Conservation (phyloP, 2,797 vertebrate genomes). For the Pseudochaenichthys georgianus region DNA sequence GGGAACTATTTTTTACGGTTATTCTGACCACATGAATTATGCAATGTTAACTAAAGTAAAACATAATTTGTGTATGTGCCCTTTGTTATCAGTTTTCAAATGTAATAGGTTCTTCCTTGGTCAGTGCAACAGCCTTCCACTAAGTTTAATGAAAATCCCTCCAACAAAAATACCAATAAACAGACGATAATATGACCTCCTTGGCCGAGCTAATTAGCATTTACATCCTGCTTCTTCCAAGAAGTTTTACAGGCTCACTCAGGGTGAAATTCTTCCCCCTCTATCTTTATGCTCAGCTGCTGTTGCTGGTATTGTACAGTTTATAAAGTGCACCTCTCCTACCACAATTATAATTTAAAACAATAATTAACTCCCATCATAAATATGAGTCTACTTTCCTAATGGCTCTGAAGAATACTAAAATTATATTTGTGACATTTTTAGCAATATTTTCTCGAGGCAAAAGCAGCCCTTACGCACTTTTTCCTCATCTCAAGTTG, state of each 20-base stretch:
- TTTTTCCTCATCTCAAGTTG: slow-evolving; percentile 10
- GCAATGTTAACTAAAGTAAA: too few species aligned
- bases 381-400: slow-evolving; percentile 61
- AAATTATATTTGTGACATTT: slow-evolving; percentile 35
- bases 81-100: too few species aligned
- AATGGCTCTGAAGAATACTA: slow-evolving; percentile 49
- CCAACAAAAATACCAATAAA: too few species aligned
- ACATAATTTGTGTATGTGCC: too few species aligned
- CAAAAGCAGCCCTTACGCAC: slow-evolving; percentile 25
- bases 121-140: too few species aligned
- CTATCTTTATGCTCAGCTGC: slow-evolving; percentile 19
- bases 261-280: slow-evolving; percentile 8
- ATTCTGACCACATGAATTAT: too few species aligned
- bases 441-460: slow-evolving; percentile 23
- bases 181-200: too few species aligned
- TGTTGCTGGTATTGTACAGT: slow-evolving; percentile 6
- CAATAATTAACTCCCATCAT: slow-evolving; percentile 51
- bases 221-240: slow-evolving; percentile 27
- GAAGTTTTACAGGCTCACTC: slow-evolving; percentile 34
- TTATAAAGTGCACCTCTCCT: slow-evolving; percentile 18
- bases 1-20: too few species aligned
- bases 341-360: slow-evolving; percentile 58
- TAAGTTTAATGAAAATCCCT: too few species aligned
- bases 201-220: slow-evolving; percentile 40
- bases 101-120: too few species aligned